Evolutionary conservation across 2,113 vertebrate genomes (phyloP).

Genomic region (Cariama cristata): DNA sequence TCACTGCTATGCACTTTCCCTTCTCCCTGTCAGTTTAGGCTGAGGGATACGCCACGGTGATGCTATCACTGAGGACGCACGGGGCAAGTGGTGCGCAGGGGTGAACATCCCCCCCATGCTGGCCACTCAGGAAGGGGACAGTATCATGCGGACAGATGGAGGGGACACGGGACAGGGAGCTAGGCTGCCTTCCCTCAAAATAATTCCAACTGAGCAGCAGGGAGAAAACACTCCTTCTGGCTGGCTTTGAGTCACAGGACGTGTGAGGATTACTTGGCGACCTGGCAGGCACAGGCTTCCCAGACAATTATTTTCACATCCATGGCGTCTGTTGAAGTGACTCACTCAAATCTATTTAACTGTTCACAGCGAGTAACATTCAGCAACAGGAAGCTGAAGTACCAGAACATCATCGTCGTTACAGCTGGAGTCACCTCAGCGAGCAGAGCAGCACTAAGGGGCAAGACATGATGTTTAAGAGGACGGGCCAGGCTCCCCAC

Average conservation of each 20-base stretch:
- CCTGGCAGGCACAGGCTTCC: slow-evolving; percentile 42
- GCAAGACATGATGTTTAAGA: background rate
- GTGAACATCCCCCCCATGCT: background rate
- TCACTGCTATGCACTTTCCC: background rate
- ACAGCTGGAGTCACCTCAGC: fast-evolving
- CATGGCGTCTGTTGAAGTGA: slow-evolving; percentile 26
- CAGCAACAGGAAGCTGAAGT: background rate
- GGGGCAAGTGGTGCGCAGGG: fast-evolving
- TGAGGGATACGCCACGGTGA: background rate
- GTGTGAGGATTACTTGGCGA: background rate
- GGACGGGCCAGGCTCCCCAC: background rate
- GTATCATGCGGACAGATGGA: fast-evolving
- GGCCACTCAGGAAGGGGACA: background rate
- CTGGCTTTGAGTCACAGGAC: slow-evolving; percentile 30
- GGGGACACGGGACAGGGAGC: fast-evolving
- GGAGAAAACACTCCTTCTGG: background rate
- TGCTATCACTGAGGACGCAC: background rate
- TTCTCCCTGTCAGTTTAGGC: fast-evolving
- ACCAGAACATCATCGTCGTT: background rate
- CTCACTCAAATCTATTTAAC: slow-evolving; percentile 32
- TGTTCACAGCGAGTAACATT: background rate
- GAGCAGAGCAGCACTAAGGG: background rate
- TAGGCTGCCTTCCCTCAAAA: background rate
- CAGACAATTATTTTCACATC: slow-evolving; percentile 56
- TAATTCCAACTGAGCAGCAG: background rate